These are phyloP conservation scores for Tursiops truncatus DNA, from an alignment of 2,113 vertebrate species.

Conservation along the genomic window DNA sequence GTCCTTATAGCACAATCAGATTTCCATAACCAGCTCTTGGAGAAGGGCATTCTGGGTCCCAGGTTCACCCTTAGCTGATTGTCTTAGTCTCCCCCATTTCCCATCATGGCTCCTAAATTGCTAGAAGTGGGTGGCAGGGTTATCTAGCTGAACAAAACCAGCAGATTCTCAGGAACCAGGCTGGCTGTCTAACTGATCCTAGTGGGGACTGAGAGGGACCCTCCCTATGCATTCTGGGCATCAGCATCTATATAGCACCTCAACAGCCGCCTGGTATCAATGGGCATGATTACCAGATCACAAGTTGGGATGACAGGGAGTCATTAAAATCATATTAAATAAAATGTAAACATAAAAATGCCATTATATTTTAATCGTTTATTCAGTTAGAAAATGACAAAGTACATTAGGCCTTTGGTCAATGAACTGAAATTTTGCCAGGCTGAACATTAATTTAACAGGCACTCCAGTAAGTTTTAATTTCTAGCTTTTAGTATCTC, in stretches of 20 bases:
- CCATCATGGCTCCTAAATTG: not conserved
- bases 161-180: not conserved
- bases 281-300: conserved; percentile 38
- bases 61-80: conserved; percentile 2
- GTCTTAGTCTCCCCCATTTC: not conserved
- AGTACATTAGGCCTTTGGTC: conserved; percentile 70
- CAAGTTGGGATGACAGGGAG: conserved; percentile 50
- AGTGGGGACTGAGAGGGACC: not conserved
- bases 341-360: conserved; percentile 76
- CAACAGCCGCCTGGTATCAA: not conserved
- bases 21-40: not conserved
- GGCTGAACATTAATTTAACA: conserved; percentile 72
- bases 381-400: conserved; percentile 58
- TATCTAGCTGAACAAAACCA: not conserved
- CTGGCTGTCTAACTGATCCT: conserved; percentile 14
- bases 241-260: not conserved
- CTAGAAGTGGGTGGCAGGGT: not conserved
- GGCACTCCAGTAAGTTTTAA: conserved; percentile 61
- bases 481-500: conserved; percentile 62
- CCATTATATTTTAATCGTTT: conserved; percentile 60
- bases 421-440: conserved; percentile 57
- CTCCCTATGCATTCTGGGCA: not conserved
- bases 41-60: not conserved
- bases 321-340: conserved; percentile 68
- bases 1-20: not conserved